These are phyloP conservation scores for Porites lutea DNA, from an alignment of 64 coral and sea anemone genomes.

Conservation along the genomic window DNA sequence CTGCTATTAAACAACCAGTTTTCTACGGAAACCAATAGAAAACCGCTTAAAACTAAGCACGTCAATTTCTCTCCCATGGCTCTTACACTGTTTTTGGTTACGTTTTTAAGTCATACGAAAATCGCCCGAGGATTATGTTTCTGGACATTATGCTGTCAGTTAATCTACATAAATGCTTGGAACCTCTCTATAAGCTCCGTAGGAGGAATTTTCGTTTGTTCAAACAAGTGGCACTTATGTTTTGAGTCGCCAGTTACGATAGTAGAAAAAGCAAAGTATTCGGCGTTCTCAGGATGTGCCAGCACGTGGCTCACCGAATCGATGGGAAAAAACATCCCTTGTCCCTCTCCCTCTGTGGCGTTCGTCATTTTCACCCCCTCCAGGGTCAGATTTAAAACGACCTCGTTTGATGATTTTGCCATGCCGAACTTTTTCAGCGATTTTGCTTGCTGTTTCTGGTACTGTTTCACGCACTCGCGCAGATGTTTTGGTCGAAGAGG, in stretches of 20 bases:
- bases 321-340: conserved; percentile 81
- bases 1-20: no score
- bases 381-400: conserved; percentile 50
- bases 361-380: conserved; percentile 90
- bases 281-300: conserved; percentile 83
- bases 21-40: no score
- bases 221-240: conserved; percentile 97
- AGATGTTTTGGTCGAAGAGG: conserved; percentile 92
- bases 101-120: no score
- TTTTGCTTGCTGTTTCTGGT: conserved; percentile 79
- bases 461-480: conserved; percentile 95
- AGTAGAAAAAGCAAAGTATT: conserved; percentile 94
- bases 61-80: no score
- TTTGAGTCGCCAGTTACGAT: conserved; percentile 92
- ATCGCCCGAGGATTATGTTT: not conserved
- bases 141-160: not conserved
- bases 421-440: conserved; percentile 69
- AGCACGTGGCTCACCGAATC: conserved; percentile 68
- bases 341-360: not conserved
- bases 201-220: conserved; percentile 53
- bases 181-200: conserved; percentile 70
- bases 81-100: no score
- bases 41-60: no score
- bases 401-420: conserved; percentile 64
- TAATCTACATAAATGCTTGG: conserved; percentile 72